Conservation (phyloP, 2,797 vertebrate species). For the Prionace glauca region DNA sequence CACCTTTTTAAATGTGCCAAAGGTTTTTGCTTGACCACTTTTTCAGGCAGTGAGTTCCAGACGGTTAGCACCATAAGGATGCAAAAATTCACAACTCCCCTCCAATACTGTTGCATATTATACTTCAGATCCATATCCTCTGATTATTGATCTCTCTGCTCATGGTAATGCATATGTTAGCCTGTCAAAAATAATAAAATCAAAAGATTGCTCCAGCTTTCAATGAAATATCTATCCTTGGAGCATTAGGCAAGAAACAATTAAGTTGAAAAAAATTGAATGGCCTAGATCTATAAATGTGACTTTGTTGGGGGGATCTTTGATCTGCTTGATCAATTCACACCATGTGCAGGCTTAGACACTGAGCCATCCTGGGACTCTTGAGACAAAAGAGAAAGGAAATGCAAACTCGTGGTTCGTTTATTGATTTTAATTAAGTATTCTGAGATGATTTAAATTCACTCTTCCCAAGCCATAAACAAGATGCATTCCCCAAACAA, state of each 20-base stretch:
- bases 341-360: background rate
- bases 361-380: background rate
- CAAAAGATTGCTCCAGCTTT: no score
- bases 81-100: no score
- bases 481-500: background rate
- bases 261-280: background rate
- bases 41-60: no score
- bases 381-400: background rate
- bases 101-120: no score
- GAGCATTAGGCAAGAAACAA: background rate
- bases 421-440: slow-evolving; percentile 10
- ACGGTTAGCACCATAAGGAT: no score
- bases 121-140: no score
- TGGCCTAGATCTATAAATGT: background rate
- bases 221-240: no score
- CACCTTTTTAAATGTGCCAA: no score
- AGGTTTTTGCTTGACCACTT: no score
- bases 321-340: background rate
- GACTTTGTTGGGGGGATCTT: background rate
- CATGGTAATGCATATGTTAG: no score
- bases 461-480: background rate
- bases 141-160: no score
- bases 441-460: background rate
- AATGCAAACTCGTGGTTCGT: background rate
- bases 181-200: no score